Evolutionary conservation across 2,113 vertebrate genomes (phyloP), one percentile per base, ranked within the genome.

Genomic region (Astur gentilis): DNA sequence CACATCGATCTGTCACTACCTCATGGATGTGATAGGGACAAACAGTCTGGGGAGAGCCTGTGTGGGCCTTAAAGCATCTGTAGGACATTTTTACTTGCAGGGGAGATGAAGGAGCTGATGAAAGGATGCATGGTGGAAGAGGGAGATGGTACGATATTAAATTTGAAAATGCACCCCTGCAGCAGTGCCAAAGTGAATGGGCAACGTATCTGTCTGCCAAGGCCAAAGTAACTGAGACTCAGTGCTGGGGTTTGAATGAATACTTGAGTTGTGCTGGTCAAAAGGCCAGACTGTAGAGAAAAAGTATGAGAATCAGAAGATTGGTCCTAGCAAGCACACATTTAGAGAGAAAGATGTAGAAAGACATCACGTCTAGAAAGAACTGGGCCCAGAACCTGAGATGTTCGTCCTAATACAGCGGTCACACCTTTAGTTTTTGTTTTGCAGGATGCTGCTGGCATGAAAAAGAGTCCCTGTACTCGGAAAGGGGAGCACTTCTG

Each of bases 181-280:
- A 82, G 18, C 23, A 44, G 23, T 20, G 54, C 29, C 57, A 52
- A 50, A 64, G 23, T 34, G 22, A 85, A 57, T 2, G 57, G 38
- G 20, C 38, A 67, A 64, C 16, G 9, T 13, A 2, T 23, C 60
- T 6, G 6, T 32, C 45, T 55, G 47, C 26, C 44, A 54, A 49
- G 27, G 32, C 58, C 18, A 16, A 49, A 66, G 42, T 65, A 90
- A 72, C 23, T 20, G 57, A 76, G 47, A 32, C 19, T 44, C 31
- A 13, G 0, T 23, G 44, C 40, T 80, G 36, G 25, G 2, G 36
- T 76, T 80, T 1, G 2, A 10, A 49, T 36, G 26, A 58, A 40
- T 22, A 34, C n/a, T 54, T 54, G 34, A 55, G 8, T 16, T 87
- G 72, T 50, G 67, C 34, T 73, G 19, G 13, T 52, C 1, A 3